phyloP scores from a whole-genome alignment of 2,797 vertebrate species.

The Sternarchorhynchus goeldii region DNA sequence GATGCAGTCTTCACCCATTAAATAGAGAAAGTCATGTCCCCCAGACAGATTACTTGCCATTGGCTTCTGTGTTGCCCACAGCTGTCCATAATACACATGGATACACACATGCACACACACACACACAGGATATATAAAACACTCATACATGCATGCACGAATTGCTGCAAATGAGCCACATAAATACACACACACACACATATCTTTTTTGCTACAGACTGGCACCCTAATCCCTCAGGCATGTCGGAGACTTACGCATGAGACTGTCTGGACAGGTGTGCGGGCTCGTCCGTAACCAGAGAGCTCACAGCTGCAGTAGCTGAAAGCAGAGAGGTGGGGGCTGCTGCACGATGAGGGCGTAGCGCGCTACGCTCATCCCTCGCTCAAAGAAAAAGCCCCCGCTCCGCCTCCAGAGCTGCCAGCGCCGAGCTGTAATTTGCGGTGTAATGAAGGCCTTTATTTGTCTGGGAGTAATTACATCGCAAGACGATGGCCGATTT shows the following conservation, averaged over 20 bases:
- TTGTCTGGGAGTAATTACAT: slow-evolving; percentile 44
- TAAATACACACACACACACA: slow-evolving; percentile 4
- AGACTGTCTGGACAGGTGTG: slow-evolving; percentile 71
- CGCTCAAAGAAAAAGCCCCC: slow-evolving; percentile 15
- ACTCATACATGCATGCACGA: background rate
- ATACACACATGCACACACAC: slow-evolving; percentile 24
- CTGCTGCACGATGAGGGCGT: background rate
- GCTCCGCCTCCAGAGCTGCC: slow-evolving; percentile 19
- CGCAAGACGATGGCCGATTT: slow-evolving; percentile 28
- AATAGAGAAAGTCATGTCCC: too few relatives aligned
- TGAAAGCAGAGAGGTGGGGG: background rate
- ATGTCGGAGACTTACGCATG: slow-evolving; percentile 25
- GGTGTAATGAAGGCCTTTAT: slow-evolving; percentile 43
- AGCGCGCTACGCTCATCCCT: background rate
- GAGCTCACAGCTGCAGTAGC: slow-evolving; percentile 64
- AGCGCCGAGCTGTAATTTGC: slow-evolving; percentile 22
- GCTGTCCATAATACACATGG: slow-evolving; percentile 13
- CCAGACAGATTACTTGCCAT: background rate
- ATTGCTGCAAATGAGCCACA: slow-evolving; percentile 6
- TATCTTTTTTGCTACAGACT: slow-evolving; percentile 31
- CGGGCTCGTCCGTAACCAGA: slow-evolving; percentile 67
- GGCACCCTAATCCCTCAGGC: slow-evolving; percentile 31
- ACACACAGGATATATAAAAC: background rate
- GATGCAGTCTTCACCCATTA: slow-evolving; percentile 3
- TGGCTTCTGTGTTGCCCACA: slow-evolving; percentile 11